A percentile compares a stretch with the other conserved stretches of the same genome.
Evolutionary conservation across 2,113 vertebrate genomes (phyloP).

Genomic region (Dunckerocampus dactyliophorus): DNA sequence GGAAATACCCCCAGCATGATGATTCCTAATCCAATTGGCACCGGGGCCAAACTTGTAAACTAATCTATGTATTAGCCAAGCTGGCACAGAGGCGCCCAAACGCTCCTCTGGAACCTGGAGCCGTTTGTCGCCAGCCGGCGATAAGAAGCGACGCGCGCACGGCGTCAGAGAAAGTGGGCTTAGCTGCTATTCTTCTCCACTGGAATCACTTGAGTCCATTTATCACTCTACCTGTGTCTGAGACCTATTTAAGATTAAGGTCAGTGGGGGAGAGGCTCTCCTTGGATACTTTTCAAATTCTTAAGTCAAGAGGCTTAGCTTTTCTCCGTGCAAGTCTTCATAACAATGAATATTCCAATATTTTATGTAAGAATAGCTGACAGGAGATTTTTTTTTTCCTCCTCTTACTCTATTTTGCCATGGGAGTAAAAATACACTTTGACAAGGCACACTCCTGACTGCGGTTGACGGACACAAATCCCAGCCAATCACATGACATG

Average conservation of each 20-base stretch:
- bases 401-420: slow-evolving; percentile 46
- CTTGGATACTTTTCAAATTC: slow-evolving; percentile 73
- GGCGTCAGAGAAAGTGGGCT: slow-evolving; percentile 57
- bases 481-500: slow-evolving; percentile 50
- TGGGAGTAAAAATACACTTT: slow-evolving; percentile 47
- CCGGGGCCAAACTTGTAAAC: slow-evolving; percentile 76
- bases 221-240: slow-evolving; percentile 76
- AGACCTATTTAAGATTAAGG: slow-evolving; percentile 79
- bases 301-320: slow-evolving; percentile 79
- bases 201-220: slow-evolving; percentile 63
- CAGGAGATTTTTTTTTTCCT: slow-evolving; percentile 68
- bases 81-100: slow-evolving; percentile 56
- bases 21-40: slow-evolving; percentile 75
- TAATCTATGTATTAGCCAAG: slow-evolving; percentile 76
- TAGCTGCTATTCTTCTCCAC: slow-evolving; percentile 67
- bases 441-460: slow-evolving; percentile 31
- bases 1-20: slow-evolving; percentile 54
- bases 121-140: slow-evolving; percentile 60
- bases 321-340: slow-evolving; percentile 70
- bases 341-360: slow-evolving; percentile 76
- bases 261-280: slow-evolving; percentile 56
- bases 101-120: slow-evolving; percentile 66
- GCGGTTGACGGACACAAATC: slow-evolving; percentile 59
- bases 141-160: slow-evolving; percentile 62
- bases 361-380: slow-evolving; percentile 79